Evolutionary conservation across 2,797 vertebrate species (phyloP).

Genomic region (Moxostoma hubbsi): DNA sequence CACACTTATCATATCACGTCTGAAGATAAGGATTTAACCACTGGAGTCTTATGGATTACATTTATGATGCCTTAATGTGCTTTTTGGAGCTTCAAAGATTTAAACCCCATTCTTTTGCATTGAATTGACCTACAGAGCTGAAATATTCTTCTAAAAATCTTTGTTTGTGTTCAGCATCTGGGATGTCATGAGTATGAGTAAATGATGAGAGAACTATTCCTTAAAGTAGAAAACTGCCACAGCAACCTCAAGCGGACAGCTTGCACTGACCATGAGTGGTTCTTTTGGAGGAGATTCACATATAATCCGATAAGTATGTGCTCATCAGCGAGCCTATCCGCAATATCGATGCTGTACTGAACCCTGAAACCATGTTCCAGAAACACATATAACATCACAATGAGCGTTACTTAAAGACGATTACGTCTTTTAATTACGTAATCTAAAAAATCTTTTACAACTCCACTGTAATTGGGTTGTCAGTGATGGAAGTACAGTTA

Average conservation of each 20-base stretch:
- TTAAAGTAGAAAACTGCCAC: constrained; percentile 3
- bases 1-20: too few species aligned
- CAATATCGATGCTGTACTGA: constrained; percentile 96
- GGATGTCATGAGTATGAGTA: background rate
- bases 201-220: background rate
- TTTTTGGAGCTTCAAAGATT: too few species aligned
- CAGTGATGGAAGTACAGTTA: background rate
- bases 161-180: background rate
- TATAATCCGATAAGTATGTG: constrained; percentile 97
- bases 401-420: background rate
- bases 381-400: constrained; percentile 65
- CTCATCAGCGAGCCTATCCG: constrained; percentile 98
- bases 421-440: too few species aligned
- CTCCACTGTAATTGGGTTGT: background rate
- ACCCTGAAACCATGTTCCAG: constrained; percentile 87
- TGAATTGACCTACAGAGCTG: background rate
- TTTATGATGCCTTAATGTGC: too few species aligned
- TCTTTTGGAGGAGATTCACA: constrained; percentile 96
- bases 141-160: background rate
- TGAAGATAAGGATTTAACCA: too few species aligned
- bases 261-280: constrained; percentile 92
- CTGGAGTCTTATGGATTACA: too few species aligned
- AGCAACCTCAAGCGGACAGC: constrained; percentile 12
- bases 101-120: too few species aligned
- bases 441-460: background rate